Evolutionary conservation across 1,140 invertebrate genomes (phyloP).

Genomic region (Latrodectus geometricus): DNA sequence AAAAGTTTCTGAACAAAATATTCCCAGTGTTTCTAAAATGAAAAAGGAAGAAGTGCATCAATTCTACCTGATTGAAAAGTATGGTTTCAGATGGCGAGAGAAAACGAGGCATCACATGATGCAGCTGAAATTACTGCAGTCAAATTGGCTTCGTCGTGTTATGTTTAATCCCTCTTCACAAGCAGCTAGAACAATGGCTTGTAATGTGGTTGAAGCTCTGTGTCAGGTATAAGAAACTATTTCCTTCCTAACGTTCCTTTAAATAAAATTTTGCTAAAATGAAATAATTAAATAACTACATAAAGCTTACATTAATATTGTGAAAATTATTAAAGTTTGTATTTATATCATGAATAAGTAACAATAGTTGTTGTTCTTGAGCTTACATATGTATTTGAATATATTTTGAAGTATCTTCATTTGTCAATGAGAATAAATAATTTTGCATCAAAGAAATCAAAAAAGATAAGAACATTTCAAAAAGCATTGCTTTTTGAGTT

Average conservation of each 20-base stretch:
- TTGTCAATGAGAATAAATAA: too few relatives aligned
- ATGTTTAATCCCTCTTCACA: constrained; percentile 92
- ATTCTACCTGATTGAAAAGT: constrained; percentile 82
- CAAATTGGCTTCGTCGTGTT: constrained; percentile 88
- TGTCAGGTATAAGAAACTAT: constrained; percentile 70
- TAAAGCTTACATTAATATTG: too few relatives aligned
- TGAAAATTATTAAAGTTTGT: too few relatives aligned
- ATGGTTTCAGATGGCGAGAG: constrained; percentile 73
- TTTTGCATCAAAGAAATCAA: too few relatives aligned
- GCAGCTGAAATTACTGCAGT: constrained; percentile 72
- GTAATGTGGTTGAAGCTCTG: constrained; percentile 86
- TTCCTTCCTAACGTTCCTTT: not conserved
- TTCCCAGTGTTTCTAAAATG: constrained; percentile 62
- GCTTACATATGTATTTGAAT: too few relatives aligned
- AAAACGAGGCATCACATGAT: constrained; percentile 65
- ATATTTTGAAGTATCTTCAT: too few relatives aligned
- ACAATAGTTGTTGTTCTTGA: not conserved
- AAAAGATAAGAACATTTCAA: too few relatives aligned
- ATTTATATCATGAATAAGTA: not conserved
- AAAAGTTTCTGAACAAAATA: constrained; percentile 10
- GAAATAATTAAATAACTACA: too few relatives aligned
- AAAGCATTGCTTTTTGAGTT: too few relatives aligned
- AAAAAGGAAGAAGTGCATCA: constrained; percentile 71
- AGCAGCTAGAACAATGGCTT: constrained; percentile 87
- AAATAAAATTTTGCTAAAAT: constrained; percentile 1